Evolutionary conservation across 1,140 invertebrate species (phyloP).

Genomic region (Drosophila repleta): DNA sequence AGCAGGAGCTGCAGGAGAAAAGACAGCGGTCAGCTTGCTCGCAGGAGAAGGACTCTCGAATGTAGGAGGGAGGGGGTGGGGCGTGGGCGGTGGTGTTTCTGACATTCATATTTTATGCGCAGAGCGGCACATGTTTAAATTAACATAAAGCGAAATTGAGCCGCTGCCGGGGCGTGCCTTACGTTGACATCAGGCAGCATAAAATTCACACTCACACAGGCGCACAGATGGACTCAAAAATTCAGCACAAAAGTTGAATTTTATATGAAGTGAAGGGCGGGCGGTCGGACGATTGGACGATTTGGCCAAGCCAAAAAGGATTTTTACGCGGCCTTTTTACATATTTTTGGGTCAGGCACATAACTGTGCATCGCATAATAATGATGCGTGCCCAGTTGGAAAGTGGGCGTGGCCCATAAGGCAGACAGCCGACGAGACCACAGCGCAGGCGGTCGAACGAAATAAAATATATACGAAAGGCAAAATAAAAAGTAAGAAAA

Average conservation of each 20-base stretch:
- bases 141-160: constrained; percentile 82
- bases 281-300: constrained; percentile 35
- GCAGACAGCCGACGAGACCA: constrained; percentile 39
- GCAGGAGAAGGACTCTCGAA: constrained; percentile 15
- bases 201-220: constrained; percentile 37
- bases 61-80: no score
- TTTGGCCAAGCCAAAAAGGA: constrained; percentile 59
- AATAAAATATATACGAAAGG: constrained; percentile 29
- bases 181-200: constrained; percentile 73
- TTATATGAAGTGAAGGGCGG: constrained; percentile 50
- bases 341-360: constrained; percentile 75
- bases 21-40: constrained; percentile 16
- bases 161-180: constrained; percentile 62
- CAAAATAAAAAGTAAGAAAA: constrained; percentile 2
- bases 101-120: constrained; percentile 79
- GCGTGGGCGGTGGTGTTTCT: constrained; percentile 11
- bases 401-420: constrained; percentile 29
- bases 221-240: constrained; percentile 65
- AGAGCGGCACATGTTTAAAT: constrained; percentile 82
- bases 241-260: constrained; percentile 76
- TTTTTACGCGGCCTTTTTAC: constrained; percentile 72
- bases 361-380: constrained; percentile 82
- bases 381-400: constrained; percentile 58
- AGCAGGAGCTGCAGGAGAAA: constrained; percentile 21
- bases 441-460: constrained; percentile 49